Base-by-base conservation (phyloP, 2,888 invertebrate species). In the Caenorhabditis plicata region DNA sequence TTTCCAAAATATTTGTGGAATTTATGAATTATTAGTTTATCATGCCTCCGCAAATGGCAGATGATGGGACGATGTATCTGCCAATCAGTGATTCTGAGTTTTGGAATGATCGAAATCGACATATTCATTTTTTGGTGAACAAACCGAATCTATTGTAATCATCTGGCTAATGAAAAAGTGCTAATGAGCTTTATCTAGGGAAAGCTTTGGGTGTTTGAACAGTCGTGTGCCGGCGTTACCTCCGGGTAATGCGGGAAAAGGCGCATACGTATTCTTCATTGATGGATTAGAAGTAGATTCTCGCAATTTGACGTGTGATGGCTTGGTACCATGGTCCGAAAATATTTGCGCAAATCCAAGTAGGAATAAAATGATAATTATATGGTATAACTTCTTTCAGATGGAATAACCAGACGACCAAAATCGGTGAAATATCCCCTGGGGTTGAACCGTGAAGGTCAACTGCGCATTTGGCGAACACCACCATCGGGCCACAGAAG, bases 261-360 rank as follows among this genome's bases (percentile, higher is more conserved):
- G 55, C 11, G 64, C 53, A 7, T 71, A 53, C 38, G 57, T 64
- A 2, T 72, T 64, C 52, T 72, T 72, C 52, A 50, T 72, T n/a
- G 64, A 69, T 22, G 65, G 64, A 0, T 40, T 36, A 5, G 54
- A 60, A 33, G 65, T 68, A n/a, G 72, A 72, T 45, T 50, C 55
- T 8, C 35, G 69, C 22, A 67, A 68, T 48, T 33, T 72, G 41
- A 72, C 69, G 11, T 62, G 63, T 25, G 72, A 72, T 27, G 68
- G 57, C 11, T 43, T 72, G 33, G 69, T 60, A 8, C 72, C 72
- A 1, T 72, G 72, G 72, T 68, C 69, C 8, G 69, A 65, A 33
- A 69, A 54, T 25, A 40, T 20, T 20, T 39, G 39, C 4, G 20
- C 36, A 2, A 67, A 56, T 54, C 52, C 58, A 31, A 44, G 52